Percentiles rank a stretch among this genome's conserved stretches.
Conservation (phyloP, 2,888 invertebrate genomes). For the Cosmorhoe ocellata region DNA sequence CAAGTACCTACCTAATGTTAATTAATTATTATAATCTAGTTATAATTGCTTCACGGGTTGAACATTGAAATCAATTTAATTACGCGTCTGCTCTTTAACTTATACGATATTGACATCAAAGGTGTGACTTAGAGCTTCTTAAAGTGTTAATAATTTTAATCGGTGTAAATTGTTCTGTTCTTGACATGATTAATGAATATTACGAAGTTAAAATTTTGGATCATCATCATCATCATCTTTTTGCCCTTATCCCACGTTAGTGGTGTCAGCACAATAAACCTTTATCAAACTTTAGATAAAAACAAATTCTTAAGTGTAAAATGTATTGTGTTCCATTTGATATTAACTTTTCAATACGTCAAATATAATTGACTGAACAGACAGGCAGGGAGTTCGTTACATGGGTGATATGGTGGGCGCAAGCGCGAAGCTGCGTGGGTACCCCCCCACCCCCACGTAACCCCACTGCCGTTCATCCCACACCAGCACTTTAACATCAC, state of each 20-base stretch:
- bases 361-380: conserved; percentile 70
- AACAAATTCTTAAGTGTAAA: no score
- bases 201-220: no score
- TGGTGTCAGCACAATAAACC: no score
- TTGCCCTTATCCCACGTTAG: no score
- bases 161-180: neutral
- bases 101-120: conserved; percentile 46
- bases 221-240: no score
- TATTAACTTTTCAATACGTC: conserved; percentile 50
- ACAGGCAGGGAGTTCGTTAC: conserved; percentile 66
- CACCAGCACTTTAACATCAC: conserved; percentile 40
- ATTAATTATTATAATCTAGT: conserved; percentile 53
- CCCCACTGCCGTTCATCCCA: conserved; percentile 30
- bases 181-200: no score
- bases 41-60: conserved; percentile 49
- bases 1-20: no score
- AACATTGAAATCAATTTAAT: conserved; percentile 56
- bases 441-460: conserved; percentile 56
- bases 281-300: no score
- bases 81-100: conserved; percentile 46
- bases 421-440: conserved; percentile 56
- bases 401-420: conserved; percentile 66
- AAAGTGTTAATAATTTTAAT: conserved; percentile 12
- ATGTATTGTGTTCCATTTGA: no score
- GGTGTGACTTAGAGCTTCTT: conserved; percentile 38